Base-by-base conservation (phyloP, 2,113 vertebrate genomes). In the Oophaga pumilio region DNA sequence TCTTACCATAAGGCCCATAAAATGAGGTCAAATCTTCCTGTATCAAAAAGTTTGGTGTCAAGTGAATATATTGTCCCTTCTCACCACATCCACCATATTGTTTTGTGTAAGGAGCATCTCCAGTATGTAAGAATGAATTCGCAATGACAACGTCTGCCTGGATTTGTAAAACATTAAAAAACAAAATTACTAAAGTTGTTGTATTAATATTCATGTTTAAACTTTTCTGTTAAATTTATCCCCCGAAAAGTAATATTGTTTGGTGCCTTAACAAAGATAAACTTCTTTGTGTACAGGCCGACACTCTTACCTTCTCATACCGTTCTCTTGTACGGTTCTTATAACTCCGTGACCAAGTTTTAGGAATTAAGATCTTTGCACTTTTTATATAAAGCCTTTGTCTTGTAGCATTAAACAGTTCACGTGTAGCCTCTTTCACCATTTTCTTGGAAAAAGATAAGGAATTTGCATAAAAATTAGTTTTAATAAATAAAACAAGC, bases 281-380 rank as follows among this genome's bases (percentile, higher is more conserved):
- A 43, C 33, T 43, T 14, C 12, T 9, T 1, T 62, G 5, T 62
- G 2, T 62, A 11, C 14, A 43, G 0, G 20, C 18, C 43, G 9
- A 18, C 2, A 11, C 5, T 77, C 52, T 87, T 92, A 94, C 92
- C 90, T 93, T 93, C 81, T 92, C 91, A 88, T 90, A 94, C 20
- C 89, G 88, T 88, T 94, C 91, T 60, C 86, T 91, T 66, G 82
- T 91, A 86, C 89, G 89, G 89, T 88, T 62, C 43, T 15, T 89
- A 81, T 84, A 82, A 3, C 91, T 93, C 52, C 76, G 64, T 66
- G 52, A 90, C 94, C 94, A 95, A 0, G 91, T 93, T 14, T 86
- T 49, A 81, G 94, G 94, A 86, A 94, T 89, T 84, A 94, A 88
- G 82, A 95, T 93, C 80, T 93, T 94, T 33, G 92, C 77, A 15